Evolutionary conservation across 1,140 invertebrate genomes (phyloP), one percentile per base, ranked within the genome.

Genomic region (Drosophila watanabei): DNA sequence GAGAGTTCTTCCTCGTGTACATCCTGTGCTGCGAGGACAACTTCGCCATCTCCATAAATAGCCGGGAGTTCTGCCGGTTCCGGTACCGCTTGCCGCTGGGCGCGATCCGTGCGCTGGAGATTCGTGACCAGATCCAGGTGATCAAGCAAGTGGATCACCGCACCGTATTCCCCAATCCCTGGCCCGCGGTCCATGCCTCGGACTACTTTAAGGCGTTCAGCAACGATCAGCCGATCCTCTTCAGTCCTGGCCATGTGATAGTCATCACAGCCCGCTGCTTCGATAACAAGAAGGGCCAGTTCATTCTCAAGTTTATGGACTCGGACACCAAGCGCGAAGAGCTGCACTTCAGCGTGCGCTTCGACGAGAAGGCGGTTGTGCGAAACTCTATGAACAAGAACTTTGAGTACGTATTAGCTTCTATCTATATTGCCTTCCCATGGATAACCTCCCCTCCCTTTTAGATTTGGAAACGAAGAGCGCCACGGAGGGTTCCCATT

Each of bases 121-220:
- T 93, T 39, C 76, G 75, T 11, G 92, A 92, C 49, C 91, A 93
- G 59, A 88, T 93, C 64, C 93, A 93, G 61, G 87, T 82, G 32
- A 91, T 93, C 32, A 93, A 86, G 41, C 93, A 93, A 58, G 83
- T 93, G 0, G 93, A 93, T 85, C 93, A 93, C 77, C 92, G 93
- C 16, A 82, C 90, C 14, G 66, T 92, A 0, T 93, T 86, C 28
- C 93, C 93, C 58, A 88, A 87, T 82, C 92, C 93, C 6, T 93
- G 92, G 92, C 93, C 93, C 9, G 85, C 93, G 8, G 70, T 93
- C 59, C 93, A 93, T 16, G 79, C 85, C 13, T 87, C 89, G 8
- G 92, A 93, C 54, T 90, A 86, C 54, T 91, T 84, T n/a, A 93
- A 92, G 46, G 64, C 82, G 4, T 93, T 93, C 18, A 93, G 91